Conservation (phyloP, 2,888 invertebrate species). For the Caenorhabditis sinica region DNA sequence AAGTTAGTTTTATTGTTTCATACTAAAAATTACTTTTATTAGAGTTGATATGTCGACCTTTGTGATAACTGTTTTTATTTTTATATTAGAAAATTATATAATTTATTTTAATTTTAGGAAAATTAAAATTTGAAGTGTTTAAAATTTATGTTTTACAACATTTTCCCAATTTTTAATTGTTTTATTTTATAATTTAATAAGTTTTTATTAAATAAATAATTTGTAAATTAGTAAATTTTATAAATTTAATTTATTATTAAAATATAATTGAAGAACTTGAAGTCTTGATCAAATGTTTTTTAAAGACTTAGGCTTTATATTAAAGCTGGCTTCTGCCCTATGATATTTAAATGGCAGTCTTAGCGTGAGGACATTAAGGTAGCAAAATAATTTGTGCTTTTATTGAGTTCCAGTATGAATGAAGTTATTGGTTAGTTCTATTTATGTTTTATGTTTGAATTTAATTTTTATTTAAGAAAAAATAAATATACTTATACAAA, state of each 20-base stretch:
- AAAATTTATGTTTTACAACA: constrained; percentile 72
- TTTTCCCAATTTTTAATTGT: constrained; percentile 64
- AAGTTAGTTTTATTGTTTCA: constrained; percentile 74
- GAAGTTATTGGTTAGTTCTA: constrained; percentile 83
- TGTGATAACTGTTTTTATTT: constrained; percentile 72
- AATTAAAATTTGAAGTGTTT: constrained; percentile 75
- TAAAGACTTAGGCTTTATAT: constrained; percentile 85
- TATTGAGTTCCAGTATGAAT: constrained; percentile 90
- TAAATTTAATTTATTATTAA: constrained; percentile 66
- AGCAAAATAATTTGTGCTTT: constrained; percentile 91
- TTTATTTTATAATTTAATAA: constrained; percentile 63
- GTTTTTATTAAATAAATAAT: constrained; percentile 69
- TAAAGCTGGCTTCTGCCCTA: constrained; percentile 89
- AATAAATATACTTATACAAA: constrained; percentile 76
- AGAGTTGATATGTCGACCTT: constrained; percentile 75
- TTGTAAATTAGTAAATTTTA: constrained; percentile 72
- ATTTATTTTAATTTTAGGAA: constrained; percentile 62
- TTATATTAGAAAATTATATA: constrained; percentile 77
- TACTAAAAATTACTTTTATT: constrained; percentile 72
- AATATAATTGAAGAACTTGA: constrained; percentile 83
- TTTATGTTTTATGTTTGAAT: constrained; percentile 73
- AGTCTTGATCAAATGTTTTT: constrained; percentile 79
- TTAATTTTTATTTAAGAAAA: constrained; percentile 76
- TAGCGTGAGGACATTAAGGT: constrained; percentile 90
- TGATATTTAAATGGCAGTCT: constrained; percentile 90